Base-by-base conservation (phyloP, 2,888 invertebrate species). In the Xanthostigma xanthostigma region DNA sequence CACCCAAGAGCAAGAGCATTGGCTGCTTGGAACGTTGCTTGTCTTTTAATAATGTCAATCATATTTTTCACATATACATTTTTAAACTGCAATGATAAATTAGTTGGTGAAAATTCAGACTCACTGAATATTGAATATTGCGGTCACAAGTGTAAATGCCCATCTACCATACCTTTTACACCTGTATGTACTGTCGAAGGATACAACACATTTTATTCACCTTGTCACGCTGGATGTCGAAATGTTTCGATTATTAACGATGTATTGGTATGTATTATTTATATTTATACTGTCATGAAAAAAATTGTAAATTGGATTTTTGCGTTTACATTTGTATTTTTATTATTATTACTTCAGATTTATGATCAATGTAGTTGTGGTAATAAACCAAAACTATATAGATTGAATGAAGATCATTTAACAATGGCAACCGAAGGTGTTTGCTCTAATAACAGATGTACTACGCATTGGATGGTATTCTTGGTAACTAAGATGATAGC, bases 171-270 rank as follows among this genome's bases (percentile, higher is more conserved):
- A 43, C 61, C 64, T 14, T 84, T 81, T 56, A 70, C 74, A 48
- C 84, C 84, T 0, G 72, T 84, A 34, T 84, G 82, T 57, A 71
- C 76, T 2, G 67, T 67, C 51, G 72, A 71, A 51, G 66, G 70
- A 9, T 63, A 57, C 0, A 63, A 69, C 8, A 79, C 78, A 0
- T 84, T 74, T 60, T 85, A 78, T 59, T 81, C 80, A 1, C 81
- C 85, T 0, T 86, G 86, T 62, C 76, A 79, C 57, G 85, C 85
- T 3, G 85, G 85, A 1, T 86, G 85, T 59, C 64, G 62, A 8
- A 55, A 48, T 6, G 56, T 58, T 3, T 27, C 27, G 3, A 27
- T 27, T 27, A 27, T 27, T 6, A 27, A 27, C 27, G 27, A 27
- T 27, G 27, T 27, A 27, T 27, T 27, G 27, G 27, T 27, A 27